These are phyloP conservation scores for Spheniscus humboldti DNA, from an alignment of 2,797 vertebrate genomes.

Conservation along the genomic window DNA sequence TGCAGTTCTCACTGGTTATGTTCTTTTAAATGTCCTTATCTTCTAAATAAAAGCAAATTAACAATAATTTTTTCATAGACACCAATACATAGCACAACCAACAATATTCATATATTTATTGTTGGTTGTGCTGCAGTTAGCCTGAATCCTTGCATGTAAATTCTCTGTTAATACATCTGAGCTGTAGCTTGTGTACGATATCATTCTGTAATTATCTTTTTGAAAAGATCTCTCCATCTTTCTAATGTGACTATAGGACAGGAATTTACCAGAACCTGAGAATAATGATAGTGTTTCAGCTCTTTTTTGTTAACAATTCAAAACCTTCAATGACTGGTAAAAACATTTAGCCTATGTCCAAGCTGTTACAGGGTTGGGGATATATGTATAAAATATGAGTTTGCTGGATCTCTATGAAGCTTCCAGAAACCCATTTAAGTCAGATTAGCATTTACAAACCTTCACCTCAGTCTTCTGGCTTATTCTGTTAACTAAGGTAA, in stretches of 20 bases:
- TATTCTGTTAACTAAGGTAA: not conserved
- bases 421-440: not conserved
- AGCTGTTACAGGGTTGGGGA: not conserved
- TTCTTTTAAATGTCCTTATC: not conserved
- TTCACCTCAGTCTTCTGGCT: not conserved
- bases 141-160: not conserved
- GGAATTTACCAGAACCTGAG: not conserved
- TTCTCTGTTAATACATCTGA: not conserved
- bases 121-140: not conserved
- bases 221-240: not conserved
- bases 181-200: not conserved
- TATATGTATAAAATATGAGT: not conserved
- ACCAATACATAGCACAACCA: not conserved
- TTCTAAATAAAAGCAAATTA: not conserved
- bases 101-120: not conserved
- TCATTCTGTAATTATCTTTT: not conserved
- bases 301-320: not conserved
- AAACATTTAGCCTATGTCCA: not conserved
- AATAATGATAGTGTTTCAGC: not conserved
- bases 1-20: not conserved
- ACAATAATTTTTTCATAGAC: not conserved
- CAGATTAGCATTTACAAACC: not conserved
- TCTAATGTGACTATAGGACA: not conserved
- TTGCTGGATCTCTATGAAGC: rapidly evolving
- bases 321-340: not conserved